Percentiles rank a stretch among this genome's conserved stretches.
Conservation (phyloP, 2,888 invertebrate species). For the Lysandra coridon region DNA sequence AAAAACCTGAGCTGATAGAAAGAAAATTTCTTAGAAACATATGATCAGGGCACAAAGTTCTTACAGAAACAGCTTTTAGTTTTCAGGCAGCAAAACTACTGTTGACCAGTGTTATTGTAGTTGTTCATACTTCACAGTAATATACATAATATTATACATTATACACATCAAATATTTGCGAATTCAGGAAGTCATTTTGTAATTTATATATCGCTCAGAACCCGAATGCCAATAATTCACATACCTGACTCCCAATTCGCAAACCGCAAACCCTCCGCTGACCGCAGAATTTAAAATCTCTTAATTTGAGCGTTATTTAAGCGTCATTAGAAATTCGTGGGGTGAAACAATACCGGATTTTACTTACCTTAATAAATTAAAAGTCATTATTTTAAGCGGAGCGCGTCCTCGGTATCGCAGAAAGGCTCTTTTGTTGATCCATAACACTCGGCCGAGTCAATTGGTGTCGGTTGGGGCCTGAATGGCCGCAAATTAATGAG, state of each 20-base stretch:
- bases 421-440: conserved; percentile 73
- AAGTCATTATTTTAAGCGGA: conserved; percentile 70
- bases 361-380: conserved; percentile 54
- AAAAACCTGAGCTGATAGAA: too few species aligned
- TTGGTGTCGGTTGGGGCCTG: conserved; percentile 65
- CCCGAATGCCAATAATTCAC: not conserved
- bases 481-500: conserved; percentile 73
- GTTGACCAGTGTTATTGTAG: too few species aligned
- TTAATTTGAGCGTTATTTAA: conserved; percentile 19
- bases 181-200: conserved; percentile 2
- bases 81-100: too few species aligned
- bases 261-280: conserved; percentile 13
- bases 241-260: not conserved
- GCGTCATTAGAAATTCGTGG: conserved; percentile 37
- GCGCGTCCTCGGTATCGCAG: conserved; percentile 63
- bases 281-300: conserved; percentile 24
- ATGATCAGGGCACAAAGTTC: too few species aligned
- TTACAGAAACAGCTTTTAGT: too few species aligned
- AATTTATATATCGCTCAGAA: not conserved
- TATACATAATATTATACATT: not conserved
- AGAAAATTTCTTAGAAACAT: too few species aligned
- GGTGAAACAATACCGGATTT: conserved; percentile 43
- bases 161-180: not conserved
- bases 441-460: conserved; percentile 75
- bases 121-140: not conserved